Evolutionary conservation across 2,113 vertebrate genomes (phyloP), one percentile per base, ranked within the genome.

Genomic region (Sphaerodactylus townsendi): DNA sequence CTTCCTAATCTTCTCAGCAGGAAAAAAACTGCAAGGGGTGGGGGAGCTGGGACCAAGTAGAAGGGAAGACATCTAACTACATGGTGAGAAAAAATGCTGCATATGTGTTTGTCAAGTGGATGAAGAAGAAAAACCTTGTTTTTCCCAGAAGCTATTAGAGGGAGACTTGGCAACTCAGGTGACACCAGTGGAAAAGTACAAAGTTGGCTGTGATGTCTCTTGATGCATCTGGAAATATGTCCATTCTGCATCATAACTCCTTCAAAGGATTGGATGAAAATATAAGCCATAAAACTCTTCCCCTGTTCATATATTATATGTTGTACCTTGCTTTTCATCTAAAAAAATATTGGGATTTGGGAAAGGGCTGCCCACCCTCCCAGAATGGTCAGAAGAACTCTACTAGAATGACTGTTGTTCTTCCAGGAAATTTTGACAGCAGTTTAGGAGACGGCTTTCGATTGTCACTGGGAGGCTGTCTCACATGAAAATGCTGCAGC

Each of bases 1-100:
- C 92, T 88, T 90, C 89, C 90, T 94, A 94, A 95, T 95, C 92
- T 93, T 92, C 93, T 94, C 93, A 46, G 77, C 89, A 94, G 93
- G 93, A 93, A 89, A 89, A 93, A 77, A 91, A 83, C 56, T 44
- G 78, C 53, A 23, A 2, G 88, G 79, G 89, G 87, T 53, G 86
- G 90, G 71, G 0, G 1, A 91, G 86, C 44, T 35, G 0, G 84
- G 84, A 82, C 81, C 88, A 85, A 87, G 83, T 71, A 91, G 82
- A 62, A 62, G 89, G 88, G 87, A 88, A 94, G 88, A 85, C 90
- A 91, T 86, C 79, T 85, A 91, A 88, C 92, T 87, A 66, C 0
- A 3, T 76, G 81, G 81, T 0, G 4, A 90, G 85, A 92, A 88
- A 77, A 85, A 93, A 93, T 80, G 85, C 8, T 0, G 73, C 84